These are phyloP conservation scores for Microcebus griseorufus DNA, from an alignment of 2,113 vertebrate genomes.

Conservation along the genomic window DNA sequence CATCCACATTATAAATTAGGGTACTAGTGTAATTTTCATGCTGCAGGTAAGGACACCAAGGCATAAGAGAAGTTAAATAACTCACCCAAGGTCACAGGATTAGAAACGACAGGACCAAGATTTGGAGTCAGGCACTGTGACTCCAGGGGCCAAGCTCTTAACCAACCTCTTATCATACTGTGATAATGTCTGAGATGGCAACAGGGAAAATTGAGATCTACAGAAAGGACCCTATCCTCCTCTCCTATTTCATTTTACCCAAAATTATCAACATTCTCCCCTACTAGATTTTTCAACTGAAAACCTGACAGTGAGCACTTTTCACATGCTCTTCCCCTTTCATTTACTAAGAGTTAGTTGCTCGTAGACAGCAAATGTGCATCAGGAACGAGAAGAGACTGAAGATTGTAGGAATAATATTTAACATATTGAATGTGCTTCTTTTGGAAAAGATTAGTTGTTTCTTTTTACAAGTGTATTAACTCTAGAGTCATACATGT, in stretches of 20 bases:
- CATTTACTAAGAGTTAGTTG: background rate
- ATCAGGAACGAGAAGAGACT: background rate
- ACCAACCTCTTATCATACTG: background rate
- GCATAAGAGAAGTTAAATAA: background rate
- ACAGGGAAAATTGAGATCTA: background rate
- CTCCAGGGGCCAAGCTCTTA: background rate
- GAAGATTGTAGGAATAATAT: background rate
- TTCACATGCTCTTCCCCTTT: background rate
- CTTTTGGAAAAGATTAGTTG: slow-evolving; percentile 4
- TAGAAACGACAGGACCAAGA: background rate
- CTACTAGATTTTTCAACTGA: background rate
- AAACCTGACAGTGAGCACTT: background rate
- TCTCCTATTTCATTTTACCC: background rate
- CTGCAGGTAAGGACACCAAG: background rate
- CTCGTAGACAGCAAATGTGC: background rate
- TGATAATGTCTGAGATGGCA: background rate
- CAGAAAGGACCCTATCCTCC: background rate
- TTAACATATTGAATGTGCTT: background rate
- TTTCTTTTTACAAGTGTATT: background rate
- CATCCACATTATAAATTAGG: background rate
- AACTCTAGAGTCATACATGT: background rate
- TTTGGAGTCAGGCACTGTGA: background rate
- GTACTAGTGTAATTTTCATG: background rate
- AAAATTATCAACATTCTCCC: background rate
- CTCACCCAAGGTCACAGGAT: background rate